Base-by-base conservation (phyloP, 2,888 invertebrate species). In the Plemyria rubiginata region DNA sequence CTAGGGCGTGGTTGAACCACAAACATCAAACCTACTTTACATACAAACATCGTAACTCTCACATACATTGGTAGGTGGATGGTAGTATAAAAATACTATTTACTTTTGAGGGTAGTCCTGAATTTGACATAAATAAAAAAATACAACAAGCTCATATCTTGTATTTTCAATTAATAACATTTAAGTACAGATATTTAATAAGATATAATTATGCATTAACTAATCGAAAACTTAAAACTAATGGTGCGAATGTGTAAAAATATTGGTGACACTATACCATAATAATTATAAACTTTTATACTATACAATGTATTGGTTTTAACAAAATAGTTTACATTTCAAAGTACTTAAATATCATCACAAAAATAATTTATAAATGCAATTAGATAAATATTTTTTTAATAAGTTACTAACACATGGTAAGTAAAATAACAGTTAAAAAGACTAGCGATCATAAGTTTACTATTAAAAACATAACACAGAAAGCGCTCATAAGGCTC, bases 171-270 rank as follows among this genome's bases (percentile, higher is more conserved):
- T 77, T 81, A 72, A 79, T 84, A 84, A 87, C 80, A 79, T 86
- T 61, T 90, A 89, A 88, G 88, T 90, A 90, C 88, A 73, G 58
- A 62, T 58, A 74, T 70, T 78, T 73, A 81, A 82, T 82, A 84
- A 86, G 6, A 84, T 85, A 84, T 68, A 78, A 72, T 74, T 72
- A 76, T 64, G 71, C 60, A 70, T 70, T 28, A 65, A 59, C 45
- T 60, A 59, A 59, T 40, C 57, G 55, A 43, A 45, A 67, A 60
- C 67, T 68, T 66, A 70, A 60, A 54, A 48, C 50, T 60, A 69
- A 59, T 67, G 63, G 66, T 65, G 72, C 72, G 68, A 69, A 69
- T 67, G 72, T 70, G 67, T 57, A 65, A 56, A 61, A 62, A 59
- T 54, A 59, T 46, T 51, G 40, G 65, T 65, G 53, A 59, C 36